A percentile compares a stretch with the other conserved stretches of the same genome.
Conservation (phyloP, 2,113 vertebrate species). For the Antechinus stuartii region DNA sequence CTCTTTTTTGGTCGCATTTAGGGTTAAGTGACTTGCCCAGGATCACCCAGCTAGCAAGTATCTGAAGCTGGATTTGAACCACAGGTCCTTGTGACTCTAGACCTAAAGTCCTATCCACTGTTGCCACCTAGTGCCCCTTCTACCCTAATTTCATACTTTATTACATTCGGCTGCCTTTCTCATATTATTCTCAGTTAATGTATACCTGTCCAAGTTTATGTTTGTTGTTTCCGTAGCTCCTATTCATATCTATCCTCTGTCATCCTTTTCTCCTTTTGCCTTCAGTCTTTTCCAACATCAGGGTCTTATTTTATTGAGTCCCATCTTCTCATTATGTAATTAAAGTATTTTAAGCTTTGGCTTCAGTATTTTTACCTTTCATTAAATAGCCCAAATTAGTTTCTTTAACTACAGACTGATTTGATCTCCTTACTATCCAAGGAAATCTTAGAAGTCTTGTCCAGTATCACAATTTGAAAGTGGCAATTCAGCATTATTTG, state of each 20-base stretch:
- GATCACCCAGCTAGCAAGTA: neutral
- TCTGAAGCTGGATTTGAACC: neutral
- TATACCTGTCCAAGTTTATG: too few relatives aligned
- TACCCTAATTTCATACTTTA: neutral
- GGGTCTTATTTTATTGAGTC: neutral
- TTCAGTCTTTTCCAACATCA: neutral
- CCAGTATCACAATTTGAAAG: too few relatives aligned
- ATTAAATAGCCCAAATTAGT: neutral
- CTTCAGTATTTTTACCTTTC: neutral
- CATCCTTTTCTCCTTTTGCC: neutral
- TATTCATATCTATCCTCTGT: neutral
- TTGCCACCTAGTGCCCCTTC: neutral
- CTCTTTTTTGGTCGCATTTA: neutral
- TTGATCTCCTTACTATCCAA: neutral
- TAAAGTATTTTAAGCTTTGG: neutral
- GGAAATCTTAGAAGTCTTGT: neutral
- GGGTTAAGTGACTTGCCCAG: neutral
- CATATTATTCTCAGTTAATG: neutral
- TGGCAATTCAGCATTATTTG: neutral
- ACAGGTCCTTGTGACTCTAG: too few relatives aligned
- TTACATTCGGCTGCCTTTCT: neutral
- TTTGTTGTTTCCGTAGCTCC: too few relatives aligned
- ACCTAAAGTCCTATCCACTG: neutral
- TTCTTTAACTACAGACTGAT: neutral
- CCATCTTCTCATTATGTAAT: neutral